A percentile compares a stretch with the other conserved stretches of the same genome.
phyloP scores from a whole-genome alignment of 1,140 invertebrate genomes.

The Leptoteleia sp. region DNA sequence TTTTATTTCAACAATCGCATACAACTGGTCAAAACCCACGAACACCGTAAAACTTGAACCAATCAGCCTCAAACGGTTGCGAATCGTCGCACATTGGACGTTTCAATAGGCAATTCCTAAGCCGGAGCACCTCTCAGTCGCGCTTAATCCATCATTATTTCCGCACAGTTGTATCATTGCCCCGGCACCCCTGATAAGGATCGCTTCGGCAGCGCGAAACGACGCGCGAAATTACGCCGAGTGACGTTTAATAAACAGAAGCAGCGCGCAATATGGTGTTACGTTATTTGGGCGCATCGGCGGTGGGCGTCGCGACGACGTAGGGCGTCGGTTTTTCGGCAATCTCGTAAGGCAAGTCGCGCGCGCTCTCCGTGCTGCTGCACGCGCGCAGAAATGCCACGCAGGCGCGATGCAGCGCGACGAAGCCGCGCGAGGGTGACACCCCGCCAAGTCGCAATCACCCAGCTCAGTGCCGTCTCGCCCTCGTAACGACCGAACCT shows the following conservation, averaged over 20 bases:
- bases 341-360: constrained; percentile 64
- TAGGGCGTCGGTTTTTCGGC: constrained; percentile 68
- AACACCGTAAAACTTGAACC: too few relatives aligned
- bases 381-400: constrained; percentile 53
- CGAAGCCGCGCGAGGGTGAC: constrained; percentile 49
- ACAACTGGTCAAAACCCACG: too few relatives aligned
- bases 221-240: constrained; percentile 25
- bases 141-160: constrained; percentile 5
- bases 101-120: too few relatives aligned
- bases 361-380: constrained; percentile 34
- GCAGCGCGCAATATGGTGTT: constrained; percentile 54
- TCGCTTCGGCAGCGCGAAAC: constrained; percentile 18
- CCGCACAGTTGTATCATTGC: constrained; percentile 3
- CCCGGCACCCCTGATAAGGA: constrained; percentile 16
- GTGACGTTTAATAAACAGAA: constrained; percentile 54
- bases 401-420: constrained; percentile 44
- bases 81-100: too few relatives aligned
- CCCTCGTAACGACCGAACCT: constrained; percentile 45
- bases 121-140: too few relatives aligned
- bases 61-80: too few relatives aligned
- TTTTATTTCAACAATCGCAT: too few relatives aligned
- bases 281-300: constrained; percentile 51
- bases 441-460: constrained; percentile 50
- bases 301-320: constrained; percentile 58
- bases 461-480: constrained; percentile 61